Evolutionary conservation across 2,888 invertebrate genomes (phyloP).

Genomic region (Willowsia nigromaculata): DNA sequence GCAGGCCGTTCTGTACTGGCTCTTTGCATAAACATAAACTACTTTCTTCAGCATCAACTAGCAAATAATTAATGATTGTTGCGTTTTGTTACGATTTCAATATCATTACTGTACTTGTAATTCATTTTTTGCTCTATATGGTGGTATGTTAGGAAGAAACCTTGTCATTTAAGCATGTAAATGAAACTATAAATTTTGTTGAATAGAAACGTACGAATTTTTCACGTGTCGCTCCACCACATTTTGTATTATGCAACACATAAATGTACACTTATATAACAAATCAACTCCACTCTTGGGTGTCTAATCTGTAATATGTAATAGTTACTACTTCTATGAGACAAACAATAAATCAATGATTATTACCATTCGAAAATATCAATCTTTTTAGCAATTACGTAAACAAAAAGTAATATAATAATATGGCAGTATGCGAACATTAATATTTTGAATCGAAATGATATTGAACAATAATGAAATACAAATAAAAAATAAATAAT

Average conservation of each 20-base stretch:
- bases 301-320: slow-evolving; percentile 30
- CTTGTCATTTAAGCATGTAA: background rate
- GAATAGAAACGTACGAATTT: slow-evolving; percentile 38
- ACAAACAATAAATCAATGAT: slow-evolving; percentile 16
- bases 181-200: background rate
- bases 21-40: background rate
- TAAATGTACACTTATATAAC: too few species aligned
- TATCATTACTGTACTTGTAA: background rate
- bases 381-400: slow-evolving; percentile 32
- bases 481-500: slow-evolving; percentile 36
- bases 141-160: slow-evolving; percentile 31
- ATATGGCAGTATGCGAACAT: slow-evolving; percentile 21
- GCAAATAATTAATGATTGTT: background rate
- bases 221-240: slow-evolving; percentile 52
- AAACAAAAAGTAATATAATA: background rate
- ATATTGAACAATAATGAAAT: slow-evolving; percentile 59
- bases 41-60: background rate
- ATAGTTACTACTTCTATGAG: slow-evolving; percentile 15
- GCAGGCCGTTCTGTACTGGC: background rate
- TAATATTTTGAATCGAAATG: slow-evolving; percentile 67
- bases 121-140: slow-evolving; percentile 39
- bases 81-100: slow-evolving; percentile 41
- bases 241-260: slow-evolving; percentile 24
- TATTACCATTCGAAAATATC: slow-evolving; percentile 56
- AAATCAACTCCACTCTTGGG: slow-evolving; percentile 22